Evolutionary conservation across 2,888 invertebrate species (phyloP).

Genomic region (Salticus scenicus): DNA sequence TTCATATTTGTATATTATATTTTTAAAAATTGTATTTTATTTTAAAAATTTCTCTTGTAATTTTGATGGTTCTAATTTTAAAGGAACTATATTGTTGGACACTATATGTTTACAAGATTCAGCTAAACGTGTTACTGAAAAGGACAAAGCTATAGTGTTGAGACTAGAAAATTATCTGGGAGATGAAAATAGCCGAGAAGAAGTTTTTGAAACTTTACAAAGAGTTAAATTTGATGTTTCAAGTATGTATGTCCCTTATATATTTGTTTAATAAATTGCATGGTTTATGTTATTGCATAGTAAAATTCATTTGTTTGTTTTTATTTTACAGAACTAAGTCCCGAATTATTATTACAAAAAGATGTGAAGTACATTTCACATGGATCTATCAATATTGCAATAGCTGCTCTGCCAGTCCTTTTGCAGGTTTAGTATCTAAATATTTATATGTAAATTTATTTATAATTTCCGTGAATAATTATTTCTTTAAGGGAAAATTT

Average conservation of each 20-base stretch:
- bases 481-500: too few relatives aligned
- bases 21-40: too few relatives aligned
- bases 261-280: background rate
- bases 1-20: too few relatives aligned
- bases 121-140: constrained; percentile 82
- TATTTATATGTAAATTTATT: too few relatives aligned
- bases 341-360: constrained; percentile 83
- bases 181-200: constrained; percentile 76
- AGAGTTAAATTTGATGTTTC: constrained; percentile 83
- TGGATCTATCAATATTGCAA: constrained; percentile 78
- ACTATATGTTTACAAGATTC: constrained; percentile 85
- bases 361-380: constrained; percentile 83
- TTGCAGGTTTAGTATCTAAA: constrained; percentile 75
- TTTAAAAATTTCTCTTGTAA: too few relatives aligned
- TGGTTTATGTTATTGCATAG: too few relatives aligned
- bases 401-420: constrained; percentile 81
- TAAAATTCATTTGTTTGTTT: too few relatives aligned
- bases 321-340: constrained; percentile 77
- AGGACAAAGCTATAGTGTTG: constrained; percentile 80
- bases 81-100: constrained; percentile 87
- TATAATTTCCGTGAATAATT: too few relatives aligned
- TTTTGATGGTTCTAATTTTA: too few relatives aligned
- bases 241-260: constrained; percentile 73
- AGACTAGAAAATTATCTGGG: constrained; percentile 76
- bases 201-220: constrained; percentile 79